phyloP scores from a whole-genome alignment of 2,888 invertebrate species.

The Philonicus albiceps region DNA sequence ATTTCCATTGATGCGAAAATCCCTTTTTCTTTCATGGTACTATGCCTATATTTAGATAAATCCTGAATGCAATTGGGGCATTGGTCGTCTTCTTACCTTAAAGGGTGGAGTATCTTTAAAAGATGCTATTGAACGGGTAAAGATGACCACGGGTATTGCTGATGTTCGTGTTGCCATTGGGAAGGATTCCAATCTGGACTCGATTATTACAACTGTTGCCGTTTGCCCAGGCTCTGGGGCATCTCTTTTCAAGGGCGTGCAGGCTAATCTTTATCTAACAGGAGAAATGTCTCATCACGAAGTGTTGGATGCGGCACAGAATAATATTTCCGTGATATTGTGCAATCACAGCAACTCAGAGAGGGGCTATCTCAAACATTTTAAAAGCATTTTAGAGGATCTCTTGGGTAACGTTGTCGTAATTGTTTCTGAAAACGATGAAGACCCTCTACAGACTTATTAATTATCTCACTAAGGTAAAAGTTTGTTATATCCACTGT shows the following conservation, averaged over 20 bases:
- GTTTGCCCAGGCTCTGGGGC: conserved; percentile 91
- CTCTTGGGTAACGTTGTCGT: conserved; percentile 67
- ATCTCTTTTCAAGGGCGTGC: conserved; percentile 74
- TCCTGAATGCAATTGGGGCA: conserved; percentile 60
- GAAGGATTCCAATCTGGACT: conserved; percentile 59
- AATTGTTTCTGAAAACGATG: conserved; percentile 75
- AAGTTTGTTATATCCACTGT: not conserved
- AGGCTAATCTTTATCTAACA: conserved; percentile 84
- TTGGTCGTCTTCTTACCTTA: conserved; percentile 69
- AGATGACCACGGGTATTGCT: conserved; percentile 72
- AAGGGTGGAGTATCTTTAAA: conserved; percentile 65
- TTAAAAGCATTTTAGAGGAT: conserved; percentile 63
- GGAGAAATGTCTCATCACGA: conserved; percentile 97
- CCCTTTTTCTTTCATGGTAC: not conserved
- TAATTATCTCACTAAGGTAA: conserved; percentile 16
- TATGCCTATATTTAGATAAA: conserved; percentile 42
- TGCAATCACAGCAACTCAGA: conserved; percentile 96
- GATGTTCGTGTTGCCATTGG: conserved; percentile 79
- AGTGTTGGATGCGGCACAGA: conserved; percentile 83
- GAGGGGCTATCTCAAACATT: conserved; percentile 79
- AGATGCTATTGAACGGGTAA: conserved; percentile 72
- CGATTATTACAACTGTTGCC: conserved; percentile 71
- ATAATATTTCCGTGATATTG: conserved; percentile 80
- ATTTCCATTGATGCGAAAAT: not conserved
- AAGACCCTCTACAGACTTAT: conserved; percentile 78